A percentile compares a stretch with the other conserved stretches of the same genome.
phyloP scores from a whole-genome alignment of 2,888 invertebrate genomes.

The Apodemia duryi region DNA sequence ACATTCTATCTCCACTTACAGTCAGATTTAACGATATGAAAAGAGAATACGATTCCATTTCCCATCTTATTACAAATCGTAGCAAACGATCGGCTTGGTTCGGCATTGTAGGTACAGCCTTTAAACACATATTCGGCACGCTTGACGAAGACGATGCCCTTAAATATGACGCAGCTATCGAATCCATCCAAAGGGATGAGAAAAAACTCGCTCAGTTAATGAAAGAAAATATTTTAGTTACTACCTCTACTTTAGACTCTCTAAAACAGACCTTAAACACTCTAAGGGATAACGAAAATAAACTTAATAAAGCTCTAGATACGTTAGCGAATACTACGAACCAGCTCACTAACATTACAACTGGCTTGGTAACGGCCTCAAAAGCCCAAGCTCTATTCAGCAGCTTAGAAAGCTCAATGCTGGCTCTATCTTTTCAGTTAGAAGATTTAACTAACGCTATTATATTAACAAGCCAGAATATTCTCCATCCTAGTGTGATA shows the following conservation, averaged over 20 bases:
- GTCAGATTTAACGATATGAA: slow-evolving; percentile 1
- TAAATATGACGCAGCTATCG: not conserved
- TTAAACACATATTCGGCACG: slow-evolving; percentile 7
- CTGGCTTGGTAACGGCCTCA: not conserved
- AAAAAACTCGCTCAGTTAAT: slow-evolving; percentile 1
- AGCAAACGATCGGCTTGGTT: slow-evolving; percentile 8
- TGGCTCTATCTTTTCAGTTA: slow-evolving; percentile 18
- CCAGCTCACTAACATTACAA: not conserved
- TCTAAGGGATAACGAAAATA: not conserved
- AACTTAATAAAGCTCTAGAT: not conserved
- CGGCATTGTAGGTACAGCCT: not conserved
- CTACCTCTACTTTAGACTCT: slow-evolving; percentile 2
- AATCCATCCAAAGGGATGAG: not conserved
- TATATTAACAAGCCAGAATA: slow-evolving; percentile 20
- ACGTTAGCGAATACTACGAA: not conserved
- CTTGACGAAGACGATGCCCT: slow-evolving; percentile 3
- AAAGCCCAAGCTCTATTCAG: not conserved
- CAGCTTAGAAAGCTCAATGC: slow-evolving; percentile 5
- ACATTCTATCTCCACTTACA: not conserved
- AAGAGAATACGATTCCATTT: slow-evolving; percentile 8
- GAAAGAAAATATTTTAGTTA: slow-evolving; percentile 11
- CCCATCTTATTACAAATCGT: not conserved
- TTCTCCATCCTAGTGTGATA: slow-evolving; percentile 30
- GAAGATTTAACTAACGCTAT: slow-evolving; percentile 17
- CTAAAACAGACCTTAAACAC: not conserved